phyloP scores from a whole-genome alignment of 2,113 vertebrate genomes.

The Pelvicachromis taeniatus region DNA sequence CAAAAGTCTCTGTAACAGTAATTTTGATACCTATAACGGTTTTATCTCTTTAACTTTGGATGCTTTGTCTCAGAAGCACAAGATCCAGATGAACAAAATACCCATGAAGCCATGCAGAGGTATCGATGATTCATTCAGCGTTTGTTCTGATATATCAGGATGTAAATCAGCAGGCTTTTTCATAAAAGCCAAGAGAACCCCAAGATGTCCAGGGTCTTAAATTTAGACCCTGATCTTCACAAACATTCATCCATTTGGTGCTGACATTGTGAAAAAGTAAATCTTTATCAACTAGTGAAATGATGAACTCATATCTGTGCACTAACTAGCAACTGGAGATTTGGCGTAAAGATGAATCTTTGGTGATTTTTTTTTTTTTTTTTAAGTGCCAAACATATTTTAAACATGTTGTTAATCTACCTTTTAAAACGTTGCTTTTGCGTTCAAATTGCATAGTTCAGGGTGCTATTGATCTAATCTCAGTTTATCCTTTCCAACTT shows the following conservation, averaged over 20 bases:
- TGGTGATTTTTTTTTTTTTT: neutral
- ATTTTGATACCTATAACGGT: neutral
- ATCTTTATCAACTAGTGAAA: neutral
- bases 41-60: neutral
- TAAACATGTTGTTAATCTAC: neutral
- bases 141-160: neutral
- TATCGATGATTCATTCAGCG: neutral
- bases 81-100: neutral
- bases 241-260: neutral
- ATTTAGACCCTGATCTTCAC: neutral
- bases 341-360: neutral
- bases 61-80: neutral
- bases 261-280: neutral
- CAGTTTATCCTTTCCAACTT: neutral
- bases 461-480: neutral
- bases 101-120: neutral
- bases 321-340: neutral
- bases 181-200: neutral
- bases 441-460: neutral
- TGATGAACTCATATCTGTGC: neutral
- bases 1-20: neutral
- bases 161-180: neutral
- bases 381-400: neutral
- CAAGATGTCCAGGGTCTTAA: neutral
- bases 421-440: neutral